phyloP scores from a whole-genome alignment of 1,140 invertebrate species.

The Aricia agestis region DNA sequence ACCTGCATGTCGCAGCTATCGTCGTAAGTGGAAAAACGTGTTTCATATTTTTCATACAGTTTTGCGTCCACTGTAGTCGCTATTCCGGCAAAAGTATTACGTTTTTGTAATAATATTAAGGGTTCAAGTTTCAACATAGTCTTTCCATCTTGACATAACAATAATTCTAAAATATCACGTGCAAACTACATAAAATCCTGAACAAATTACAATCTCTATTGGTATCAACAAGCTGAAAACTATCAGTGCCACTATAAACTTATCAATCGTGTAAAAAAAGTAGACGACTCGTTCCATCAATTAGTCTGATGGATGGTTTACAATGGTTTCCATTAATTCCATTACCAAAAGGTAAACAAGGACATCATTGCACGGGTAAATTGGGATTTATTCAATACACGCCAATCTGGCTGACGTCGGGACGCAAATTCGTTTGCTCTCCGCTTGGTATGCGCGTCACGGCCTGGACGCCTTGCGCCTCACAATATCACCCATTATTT shows the following conservation, averaged over 20 bases:
- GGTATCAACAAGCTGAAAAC: background rate
- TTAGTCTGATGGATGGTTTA: constrained; percentile 10
- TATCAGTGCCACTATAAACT: background rate
- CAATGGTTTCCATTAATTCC: constrained; percentile 4
- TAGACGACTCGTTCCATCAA: background rate
- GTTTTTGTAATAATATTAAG: no score
- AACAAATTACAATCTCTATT: no score
- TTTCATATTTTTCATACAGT: no score
- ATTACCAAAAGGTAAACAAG: constrained; percentile 25
- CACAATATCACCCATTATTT: constrained; percentile 30
- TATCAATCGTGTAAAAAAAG: background rate
- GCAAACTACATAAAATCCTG: no score
- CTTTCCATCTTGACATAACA: no score
- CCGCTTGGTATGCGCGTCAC: constrained; percentile 31
- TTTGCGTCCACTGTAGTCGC: no score
- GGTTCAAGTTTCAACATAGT: no score
- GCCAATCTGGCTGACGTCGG: constrained; percentile 25
- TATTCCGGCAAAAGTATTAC: no score
- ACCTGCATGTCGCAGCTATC: no score
- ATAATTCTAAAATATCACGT: no score
- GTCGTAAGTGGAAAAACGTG: no score
- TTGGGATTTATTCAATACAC: constrained; percentile 29
- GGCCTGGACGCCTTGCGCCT: constrained; percentile 23
- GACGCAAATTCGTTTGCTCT: constrained; percentile 29
- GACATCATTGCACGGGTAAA: constrained; percentile 24